Conservation (phyloP, 2,113 vertebrate genomes). For the Silurus glanis region DNA sequence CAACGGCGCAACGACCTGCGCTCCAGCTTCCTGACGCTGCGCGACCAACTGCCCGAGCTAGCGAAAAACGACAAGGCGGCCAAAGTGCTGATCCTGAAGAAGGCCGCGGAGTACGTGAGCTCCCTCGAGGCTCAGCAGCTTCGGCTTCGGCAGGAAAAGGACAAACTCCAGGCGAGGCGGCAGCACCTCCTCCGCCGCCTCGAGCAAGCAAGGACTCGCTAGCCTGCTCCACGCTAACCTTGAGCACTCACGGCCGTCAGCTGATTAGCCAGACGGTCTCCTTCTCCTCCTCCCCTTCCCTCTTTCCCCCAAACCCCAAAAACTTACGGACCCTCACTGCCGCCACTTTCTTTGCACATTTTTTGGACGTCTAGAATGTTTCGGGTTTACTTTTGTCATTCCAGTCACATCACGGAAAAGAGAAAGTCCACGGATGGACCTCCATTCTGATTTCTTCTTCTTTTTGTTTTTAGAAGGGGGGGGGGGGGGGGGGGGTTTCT, state of each 20-base stretch:
- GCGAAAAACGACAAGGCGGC: constrained; percentile 95
- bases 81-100: constrained; percentile 98
- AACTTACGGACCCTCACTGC: constrained; percentile 74
- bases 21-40: constrained; percentile 92
- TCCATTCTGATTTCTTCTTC: constrained; percentile 9
- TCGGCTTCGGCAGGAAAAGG: constrained; percentile 87
- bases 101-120: constrained; percentile 92
- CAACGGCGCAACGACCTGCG: constrained; percentile 97
- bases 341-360: constrained; percentile 83
- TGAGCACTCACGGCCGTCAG: constrained; percentile 30
- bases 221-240: constrained; percentile 81
- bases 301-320: neutral
- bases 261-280: constrained; percentile 11
- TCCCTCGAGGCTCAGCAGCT: constrained; percentile 86
- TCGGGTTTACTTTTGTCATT: constrained; percentile 87
- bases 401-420: constrained; percentile 78
- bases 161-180: constrained; percentile 82
- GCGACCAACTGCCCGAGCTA: constrained; percentile 96
- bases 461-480: neutral
- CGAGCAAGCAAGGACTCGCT: constrained; percentile 93
- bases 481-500: neutral
- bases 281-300: neutral
- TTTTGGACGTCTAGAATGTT: constrained; percentile 99
- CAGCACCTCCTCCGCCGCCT: constrained; percentile 89
- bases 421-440: constrained; percentile 44